Percentiles rank a stretch among this genome's conserved stretches.
phyloP scores from a whole-genome alignment of 2,888 invertebrate genomes.

The Dryobota labecula region DNA sequence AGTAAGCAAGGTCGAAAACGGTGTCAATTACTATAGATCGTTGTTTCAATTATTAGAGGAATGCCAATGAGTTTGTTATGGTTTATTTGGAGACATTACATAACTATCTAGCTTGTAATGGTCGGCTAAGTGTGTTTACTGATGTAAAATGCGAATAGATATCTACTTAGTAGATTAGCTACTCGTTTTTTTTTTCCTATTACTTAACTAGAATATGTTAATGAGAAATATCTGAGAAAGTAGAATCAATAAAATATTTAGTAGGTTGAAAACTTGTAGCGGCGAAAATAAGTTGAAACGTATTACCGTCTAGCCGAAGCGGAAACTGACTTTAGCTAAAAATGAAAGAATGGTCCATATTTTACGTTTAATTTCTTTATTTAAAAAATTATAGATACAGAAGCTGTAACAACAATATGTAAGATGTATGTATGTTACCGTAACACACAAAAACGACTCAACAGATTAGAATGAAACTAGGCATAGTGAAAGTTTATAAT shows the following conservation, averaged over 20 bases:
- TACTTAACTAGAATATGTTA: background rate
- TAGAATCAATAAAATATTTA: background rate
- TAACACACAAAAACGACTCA: background rate
- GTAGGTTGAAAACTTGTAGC: background rate
- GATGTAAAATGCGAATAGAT: background rate
- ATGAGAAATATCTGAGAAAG: constrained; percentile 13
- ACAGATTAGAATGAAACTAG: constrained; percentile 18
- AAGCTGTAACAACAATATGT: background rate
- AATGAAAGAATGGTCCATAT: background rate
- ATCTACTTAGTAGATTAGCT: constrained; percentile 15
- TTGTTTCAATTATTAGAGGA: constrained; percentile 50
- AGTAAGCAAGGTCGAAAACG: constrained; percentile 14
- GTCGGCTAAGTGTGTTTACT: constrained; percentile 3
- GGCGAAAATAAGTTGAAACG: background rate
- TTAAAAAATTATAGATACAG: background rate
- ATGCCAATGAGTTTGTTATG: constrained; percentile 43
- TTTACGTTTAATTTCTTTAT: background rate
- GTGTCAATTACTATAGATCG: constrained; percentile 30
- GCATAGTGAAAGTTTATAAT: constrained; percentile 36
- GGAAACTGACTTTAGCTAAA: background rate
- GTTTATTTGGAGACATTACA: constrained; percentile 28
- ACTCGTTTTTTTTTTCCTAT: background rate
- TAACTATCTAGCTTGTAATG: background rate
- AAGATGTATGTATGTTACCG: too few species aligned
- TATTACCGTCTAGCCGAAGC: background rate